Percentiles rank a stretch among this genome's conserved stretches.
Conservation (phyloP, 2,888 invertebrate species). For the Tubulanus polymorphus region DNA sequence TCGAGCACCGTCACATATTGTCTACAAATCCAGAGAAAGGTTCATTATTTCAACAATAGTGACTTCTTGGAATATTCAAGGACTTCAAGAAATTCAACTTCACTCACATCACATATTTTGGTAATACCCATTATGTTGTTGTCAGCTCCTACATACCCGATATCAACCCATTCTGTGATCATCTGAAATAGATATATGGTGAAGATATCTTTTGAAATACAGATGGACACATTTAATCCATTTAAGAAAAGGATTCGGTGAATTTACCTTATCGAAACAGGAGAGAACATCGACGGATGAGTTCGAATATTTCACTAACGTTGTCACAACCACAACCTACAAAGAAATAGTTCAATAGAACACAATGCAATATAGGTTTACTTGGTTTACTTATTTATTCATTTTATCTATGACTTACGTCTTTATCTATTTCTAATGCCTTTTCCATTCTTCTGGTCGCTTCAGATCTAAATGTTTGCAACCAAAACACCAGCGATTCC, state of each 20-base stretch:
- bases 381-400: background rate
- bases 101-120: conserved; percentile 47
- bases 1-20: conserved; percentile 45
- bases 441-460: conserved; percentile 38
- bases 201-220: too few relatives aligned
- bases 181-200: conserved; percentile 31
- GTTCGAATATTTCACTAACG: conserved; percentile 44
- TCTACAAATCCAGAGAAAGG: conserved; percentile 24
- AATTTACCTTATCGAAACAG: conserved; percentile 39
- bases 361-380: background rate
- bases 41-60: background rate
- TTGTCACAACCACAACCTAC: conserved; percentile 41
- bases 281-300: conserved; percentile 47
- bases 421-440: conserved; percentile 46
- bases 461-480: conserved; percentile 44
- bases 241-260: background rate
- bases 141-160: conserved; percentile 41
- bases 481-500: conserved; percentile 42
- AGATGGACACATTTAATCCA: background rate
- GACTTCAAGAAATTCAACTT: background rate
- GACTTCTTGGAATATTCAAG: background rate
- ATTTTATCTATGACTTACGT: too few relatives aligned
- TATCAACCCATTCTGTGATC: conserved; percentile 43
- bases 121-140: conserved; percentile 39
- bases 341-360: conserved; percentile 6